Evolutionary conservation across 2,113 vertebrate genomes (phyloP), one percentile per base, ranked within the genome.

Genomic region (Microcebus jonahi): DNA sequence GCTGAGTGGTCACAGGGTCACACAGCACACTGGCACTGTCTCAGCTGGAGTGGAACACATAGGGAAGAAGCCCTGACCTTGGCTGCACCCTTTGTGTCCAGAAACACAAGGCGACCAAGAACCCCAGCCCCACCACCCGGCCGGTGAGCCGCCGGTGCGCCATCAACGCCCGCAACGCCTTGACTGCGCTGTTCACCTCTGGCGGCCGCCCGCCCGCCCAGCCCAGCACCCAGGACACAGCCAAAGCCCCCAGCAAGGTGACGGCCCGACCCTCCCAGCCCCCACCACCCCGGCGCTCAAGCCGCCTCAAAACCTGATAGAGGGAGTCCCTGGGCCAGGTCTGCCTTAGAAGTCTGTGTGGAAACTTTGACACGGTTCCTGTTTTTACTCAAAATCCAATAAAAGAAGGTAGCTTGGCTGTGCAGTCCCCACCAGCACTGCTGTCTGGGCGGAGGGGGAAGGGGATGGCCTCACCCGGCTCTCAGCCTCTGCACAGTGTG

Each of bases 91-190:
- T 97, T 95, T 73, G 97, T 98, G 31, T 96, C 92, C 57, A 99
- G 99, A 98, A 98, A 97, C 98, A 98, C 98, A 99, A 98, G 97
- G 97, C 98, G 70, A 93, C 98, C 0, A 98, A 98, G 98, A 94
- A 96, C 89, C 97, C 96, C 97, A 87, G 79, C 95, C 98, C 96
- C 14, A n/a, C 88, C 36, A 75, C 70, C 61, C 97, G 97, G 94
- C 97, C 97, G 0, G 15, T 90, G 94, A 97, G 96, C 88, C 97
- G 97, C 81, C 81, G 57, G 17, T 97, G 96, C 17, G 96, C 96
- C 0, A 88, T 98, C 96, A 96, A 96, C 0, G 96, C 96, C 71
- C 94, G 97, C 1, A 94, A 97, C 0, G 96, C 97, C 61, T 31
- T 97, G 88, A 97, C 97, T 0, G 97, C 97, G 2, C 92, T 98